Evolutionary conservation across 1,140 invertebrate species (phyloP), one percentile per base, ranked within the genome.

Genomic region (Laodelphax striatellus): DNA sequence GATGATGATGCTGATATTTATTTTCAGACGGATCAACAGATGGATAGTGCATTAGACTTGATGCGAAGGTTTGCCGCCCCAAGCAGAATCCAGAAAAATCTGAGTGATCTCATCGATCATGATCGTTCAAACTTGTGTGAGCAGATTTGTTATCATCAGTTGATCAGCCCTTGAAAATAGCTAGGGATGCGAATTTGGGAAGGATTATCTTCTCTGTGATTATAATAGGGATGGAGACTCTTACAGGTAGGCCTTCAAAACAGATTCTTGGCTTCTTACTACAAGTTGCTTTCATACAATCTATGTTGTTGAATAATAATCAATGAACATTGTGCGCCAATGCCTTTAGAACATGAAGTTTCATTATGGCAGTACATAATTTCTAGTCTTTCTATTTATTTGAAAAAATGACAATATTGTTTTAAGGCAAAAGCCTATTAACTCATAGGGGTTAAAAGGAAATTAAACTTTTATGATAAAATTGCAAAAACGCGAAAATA

Each of bases 151-250:
- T 99, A 6, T 97, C 94, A 11, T 97, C 95, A 1, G 95, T 99
- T 22, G 97, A 99, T 76, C 97, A 99, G 74, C 97, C 97, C 11
- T 76, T 99, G 54, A 98, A 99, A 81, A 94, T 99, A 67, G 93
- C 94, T 58, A 85, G 93, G 73, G 96, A 99, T 74, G 92, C 71
- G 86, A 86, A 68, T 86, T 85, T 61, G 94, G 95, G 31, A 97
- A 94, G 75, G 96, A 99, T 75, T 99, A 98, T 77, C 78, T 99
- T 56, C 76, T 99, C 3, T 99, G 97, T 77, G 97, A 99, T 79
- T 99, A 99, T 71, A 99, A 98, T 75, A 82, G 97, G 71, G 97
- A 99, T 77, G 96, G 95, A 21, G 97, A 99, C 76, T 99, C 96
- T 14, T 99, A 99, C 75, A 87, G 90, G 88, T 90, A 68, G n/a